Percentiles rank a stretch among this genome's conserved stretches.
These are phyloP conservation scores for Holocentrus rufus DNA, from an alignment of 2,797 vertebrate genomes.

Conservation along the genomic window DNA sequence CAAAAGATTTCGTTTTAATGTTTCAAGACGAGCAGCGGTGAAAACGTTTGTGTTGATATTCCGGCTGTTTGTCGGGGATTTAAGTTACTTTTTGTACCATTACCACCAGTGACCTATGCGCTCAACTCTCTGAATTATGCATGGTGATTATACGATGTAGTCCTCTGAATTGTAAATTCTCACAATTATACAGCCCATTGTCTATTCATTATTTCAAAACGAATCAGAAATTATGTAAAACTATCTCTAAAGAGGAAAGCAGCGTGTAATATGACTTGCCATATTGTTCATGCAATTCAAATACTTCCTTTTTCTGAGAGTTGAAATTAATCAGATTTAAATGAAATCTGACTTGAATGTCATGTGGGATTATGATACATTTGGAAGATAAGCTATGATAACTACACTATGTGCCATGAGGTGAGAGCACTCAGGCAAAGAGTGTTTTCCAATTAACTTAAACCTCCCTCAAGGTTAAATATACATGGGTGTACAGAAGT, in stretches of 20 bases:
- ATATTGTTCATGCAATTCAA: conserved; percentile 87
- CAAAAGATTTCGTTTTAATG: conserved; percentile 21
- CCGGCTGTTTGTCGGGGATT: conserved; percentile 63
- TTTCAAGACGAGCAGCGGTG: conserved; percentile 28
- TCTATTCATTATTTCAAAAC: conserved; percentile 87
- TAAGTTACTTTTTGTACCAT: conserved; percentile 66
- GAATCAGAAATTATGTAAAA: conserved; percentile 86
- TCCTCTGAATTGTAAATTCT: conserved; percentile 85
- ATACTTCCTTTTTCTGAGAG: conserved; percentile 78
- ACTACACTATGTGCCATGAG: conserved; percentile 64
- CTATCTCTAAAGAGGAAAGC: conserved; percentile 84
- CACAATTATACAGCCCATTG: conserved; percentile 85
- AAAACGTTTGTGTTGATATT: conserved; percentile 52
- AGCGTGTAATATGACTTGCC: conserved; percentile 85
- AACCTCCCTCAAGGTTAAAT: conserved; percentile 77
- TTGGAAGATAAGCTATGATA: conserved; percentile 77
- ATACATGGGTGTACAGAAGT: conserved; percentile 53
- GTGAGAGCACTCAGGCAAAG: conserved; percentile 73
- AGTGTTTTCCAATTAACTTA: conserved; percentile 76
- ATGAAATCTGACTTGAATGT: conserved; percentile 79
- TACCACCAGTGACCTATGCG: conserved; percentile 71
- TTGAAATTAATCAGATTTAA: conserved; percentile 81
- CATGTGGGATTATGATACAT: conserved; percentile 76
- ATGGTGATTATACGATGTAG: conserved; percentile 79
- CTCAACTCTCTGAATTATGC: conserved; percentile 75